Evolutionary conservation across 2,113 vertebrate species (phyloP).

Genomic region (Columbina picui): DNA sequence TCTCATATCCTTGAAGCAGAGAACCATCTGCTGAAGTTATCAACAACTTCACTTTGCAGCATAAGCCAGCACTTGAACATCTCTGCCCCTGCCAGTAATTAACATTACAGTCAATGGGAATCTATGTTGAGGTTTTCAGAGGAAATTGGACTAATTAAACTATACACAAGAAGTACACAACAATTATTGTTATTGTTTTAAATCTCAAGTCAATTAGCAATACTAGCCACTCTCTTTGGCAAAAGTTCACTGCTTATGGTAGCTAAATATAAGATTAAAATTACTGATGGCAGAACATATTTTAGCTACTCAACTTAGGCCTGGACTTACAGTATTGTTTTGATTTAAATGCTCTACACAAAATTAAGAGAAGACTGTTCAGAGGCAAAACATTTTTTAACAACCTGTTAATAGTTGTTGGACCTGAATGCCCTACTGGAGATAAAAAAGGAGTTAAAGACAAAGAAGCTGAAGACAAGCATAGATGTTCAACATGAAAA

Average conservation of each 20-base stretch:
- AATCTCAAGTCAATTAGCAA: constrained; percentile 24
- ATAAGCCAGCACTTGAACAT: not conserved
- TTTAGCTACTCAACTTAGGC: not conserved
- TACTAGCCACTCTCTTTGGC: constrained; percentile 27
- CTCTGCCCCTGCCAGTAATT: not conserved
- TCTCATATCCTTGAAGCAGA: not conserved
- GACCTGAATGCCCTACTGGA: not conserved
- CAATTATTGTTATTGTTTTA: constrained; percentile 50
- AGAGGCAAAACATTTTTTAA: not conserved
- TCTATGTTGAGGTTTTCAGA: constrained; percentile 35
- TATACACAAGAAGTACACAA: constrained; percentile 47
- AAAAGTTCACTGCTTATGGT: not conserved
- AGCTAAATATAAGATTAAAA: constrained; percentile 18
- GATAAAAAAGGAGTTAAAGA: not conserved
- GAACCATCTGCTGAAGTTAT: not conserved
- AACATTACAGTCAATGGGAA: constrained; percentile 27
- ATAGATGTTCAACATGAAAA: fast-evolving
- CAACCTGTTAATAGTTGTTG: not conserved
- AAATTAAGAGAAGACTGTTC: not conserved
- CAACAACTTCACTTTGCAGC: not conserved
- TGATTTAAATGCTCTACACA: not conserved
- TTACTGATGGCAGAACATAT: not conserved
- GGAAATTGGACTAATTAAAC: constrained; percentile 60
- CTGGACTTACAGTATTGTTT: not conserved
- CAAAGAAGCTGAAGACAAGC: not conserved